Conservation (phyloP, 2,113 vertebrate genomes). For the Procavia capensis region DNA sequence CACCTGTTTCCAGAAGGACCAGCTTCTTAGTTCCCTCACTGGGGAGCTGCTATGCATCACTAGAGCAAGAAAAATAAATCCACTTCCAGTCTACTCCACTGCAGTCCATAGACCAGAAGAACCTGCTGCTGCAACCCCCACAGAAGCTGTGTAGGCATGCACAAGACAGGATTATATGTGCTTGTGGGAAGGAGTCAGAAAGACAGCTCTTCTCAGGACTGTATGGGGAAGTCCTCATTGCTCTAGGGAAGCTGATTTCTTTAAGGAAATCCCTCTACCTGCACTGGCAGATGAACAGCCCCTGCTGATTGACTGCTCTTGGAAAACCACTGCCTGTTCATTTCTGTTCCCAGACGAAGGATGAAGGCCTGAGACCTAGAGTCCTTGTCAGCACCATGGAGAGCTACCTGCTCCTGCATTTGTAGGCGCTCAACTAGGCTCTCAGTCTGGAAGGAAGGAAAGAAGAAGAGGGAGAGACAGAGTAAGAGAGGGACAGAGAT, state of each 20-base stretch:
- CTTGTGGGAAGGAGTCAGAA: not conserved
- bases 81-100: constrained; percentile 58
- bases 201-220: constrained; percentile 11
- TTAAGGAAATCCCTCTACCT: not conserved
- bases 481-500: not conserved
- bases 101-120: constrained; percentile 49
- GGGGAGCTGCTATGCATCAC: constrained; percentile 26
- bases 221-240: not conserved
- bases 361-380: not conserved
- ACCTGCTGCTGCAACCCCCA: not conserved
- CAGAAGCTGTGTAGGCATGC: not conserved
- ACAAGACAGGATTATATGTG: not conserved
- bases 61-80: constrained; percentile 76
- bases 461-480: no score
- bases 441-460: not conserved
- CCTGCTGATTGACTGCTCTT: constrained; percentile 20
- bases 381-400: not conserved
- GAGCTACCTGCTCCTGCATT: not conserved
- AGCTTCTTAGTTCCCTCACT: not conserved
- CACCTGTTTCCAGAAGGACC: constrained; percentile 35
- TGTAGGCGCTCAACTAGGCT: not conserved
- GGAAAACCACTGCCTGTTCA: constrained; percentile 28
- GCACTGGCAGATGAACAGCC: constrained; percentile 20
- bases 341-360: constrained; percentile 23
- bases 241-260: not conserved